A percentile compares a stretch with the other conserved stretches of the same genome.
Conservation (phyloP, 2,888 invertebrate genomes). For the Pammene aurita region DNA sequence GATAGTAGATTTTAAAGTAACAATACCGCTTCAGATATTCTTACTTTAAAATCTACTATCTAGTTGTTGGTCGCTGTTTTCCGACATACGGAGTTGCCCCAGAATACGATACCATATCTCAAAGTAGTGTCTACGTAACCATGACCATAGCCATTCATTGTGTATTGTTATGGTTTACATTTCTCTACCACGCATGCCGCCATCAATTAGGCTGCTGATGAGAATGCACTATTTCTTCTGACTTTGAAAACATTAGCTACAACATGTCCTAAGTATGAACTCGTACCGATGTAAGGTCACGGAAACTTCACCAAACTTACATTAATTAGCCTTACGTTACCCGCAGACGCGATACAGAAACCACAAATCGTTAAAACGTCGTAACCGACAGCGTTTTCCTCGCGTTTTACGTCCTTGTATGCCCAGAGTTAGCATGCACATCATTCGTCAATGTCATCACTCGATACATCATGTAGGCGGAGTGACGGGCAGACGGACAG, state of each 20-base stretch:
- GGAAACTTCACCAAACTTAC: slow-evolving; percentile 22
- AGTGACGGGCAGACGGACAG: slow-evolving; percentile 24
- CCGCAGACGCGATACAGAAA: slow-evolving; percentile 14
- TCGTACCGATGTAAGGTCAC: background rate
- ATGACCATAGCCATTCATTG: no score
- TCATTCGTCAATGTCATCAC: slow-evolving; percentile 31
- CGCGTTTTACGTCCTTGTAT: background rate
- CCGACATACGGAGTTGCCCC: no score
- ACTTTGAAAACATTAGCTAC: background rate
- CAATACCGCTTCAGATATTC: no score
- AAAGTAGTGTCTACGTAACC: no score
- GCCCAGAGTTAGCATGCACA: background rate
- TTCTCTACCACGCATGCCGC: background rate
- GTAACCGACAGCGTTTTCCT: background rate
- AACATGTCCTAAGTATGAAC: background rate
- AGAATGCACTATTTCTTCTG: background rate
- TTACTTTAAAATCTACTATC: no score
- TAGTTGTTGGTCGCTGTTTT: no score
- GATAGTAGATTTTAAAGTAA: no score
- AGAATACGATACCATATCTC: no score
- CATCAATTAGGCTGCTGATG: background rate
- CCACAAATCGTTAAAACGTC: background rate
- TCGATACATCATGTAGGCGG: slow-evolving; percentile 31
- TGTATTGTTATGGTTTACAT: background rate
- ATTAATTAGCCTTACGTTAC: slow-evolving; percentile 21